Evolutionary conservation across 2,888 invertebrate genomes (phyloP).

Genomic region (Ptycholaimellus sp.): DNA sequence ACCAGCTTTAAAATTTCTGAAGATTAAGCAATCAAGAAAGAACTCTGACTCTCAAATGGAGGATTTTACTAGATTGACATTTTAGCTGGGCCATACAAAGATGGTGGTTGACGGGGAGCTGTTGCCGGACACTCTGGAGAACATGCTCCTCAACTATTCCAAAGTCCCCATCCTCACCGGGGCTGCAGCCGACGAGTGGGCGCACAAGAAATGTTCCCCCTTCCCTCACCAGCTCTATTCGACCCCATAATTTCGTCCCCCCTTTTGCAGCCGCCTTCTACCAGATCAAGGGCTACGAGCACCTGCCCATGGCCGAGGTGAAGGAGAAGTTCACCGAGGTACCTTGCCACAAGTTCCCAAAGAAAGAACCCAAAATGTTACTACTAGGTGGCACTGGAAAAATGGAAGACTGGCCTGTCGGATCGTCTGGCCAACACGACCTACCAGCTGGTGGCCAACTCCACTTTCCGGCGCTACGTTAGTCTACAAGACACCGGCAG

Average conservation of each 20-base stretch:
- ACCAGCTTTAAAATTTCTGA: too few relatives aligned
- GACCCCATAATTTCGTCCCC: not conserved
- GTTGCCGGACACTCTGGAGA: conserved; percentile 14
- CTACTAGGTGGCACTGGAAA: too few relatives aligned
- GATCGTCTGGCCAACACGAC: conserved; percentile 18
- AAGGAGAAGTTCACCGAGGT: conserved; percentile 18
- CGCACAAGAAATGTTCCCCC: conserved; percentile 21
- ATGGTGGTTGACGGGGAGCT: conserved; percentile 24
- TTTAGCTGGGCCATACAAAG: conserved; percentile 22
- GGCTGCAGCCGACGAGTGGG: conserved; percentile 23
- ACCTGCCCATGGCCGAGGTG: conserved; percentile 11
- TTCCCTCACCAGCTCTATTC: not conserved
- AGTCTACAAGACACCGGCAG: not conserved
- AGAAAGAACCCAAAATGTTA: too few relatives aligned
- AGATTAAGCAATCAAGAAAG: too few relatives aligned
- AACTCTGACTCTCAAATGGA: too few relatives aligned
- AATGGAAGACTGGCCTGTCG: conserved; percentile 8
- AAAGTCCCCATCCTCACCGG: conserved; percentile 22
- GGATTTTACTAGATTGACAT: not conserved
- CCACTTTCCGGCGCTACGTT: conserved; percentile 16
- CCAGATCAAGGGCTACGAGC: conserved; percentile 14
- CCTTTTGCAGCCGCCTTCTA: conserved; percentile 18
- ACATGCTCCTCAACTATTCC: conserved; percentile 14
- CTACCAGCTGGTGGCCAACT: conserved; percentile 19
- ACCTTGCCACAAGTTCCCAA: conserved; percentile 14